Percentiles rank a stretch among this genome's conserved stretches.
These are phyloP conservation scores for Parapristionchus giblindavisi DNA, from an alignment of 2,888 invertebrate species.

Conservation along the genomic window DNA sequence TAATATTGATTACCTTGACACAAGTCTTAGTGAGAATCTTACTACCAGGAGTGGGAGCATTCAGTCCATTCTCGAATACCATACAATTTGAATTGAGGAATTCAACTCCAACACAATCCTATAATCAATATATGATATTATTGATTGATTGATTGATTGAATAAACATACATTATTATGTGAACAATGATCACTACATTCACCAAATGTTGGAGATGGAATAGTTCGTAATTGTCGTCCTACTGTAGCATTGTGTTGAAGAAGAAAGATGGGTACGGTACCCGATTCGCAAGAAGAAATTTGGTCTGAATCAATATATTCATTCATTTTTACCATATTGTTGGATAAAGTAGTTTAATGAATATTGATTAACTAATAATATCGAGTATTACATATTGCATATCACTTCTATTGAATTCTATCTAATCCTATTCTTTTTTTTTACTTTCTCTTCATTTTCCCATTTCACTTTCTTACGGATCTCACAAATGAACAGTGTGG, in stretches of 20 bases:
- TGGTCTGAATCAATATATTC: constrained; percentile 51
- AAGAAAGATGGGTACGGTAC: constrained; percentile 62
- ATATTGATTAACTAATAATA: not conserved
- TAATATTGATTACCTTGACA: constrained; percentile 56
- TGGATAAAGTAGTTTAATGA: too few species aligned
- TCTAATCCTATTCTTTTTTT: too few species aligned
- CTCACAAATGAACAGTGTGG: not conserved
- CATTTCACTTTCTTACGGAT: too few species aligned
- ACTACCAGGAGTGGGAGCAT: constrained; percentile 44
- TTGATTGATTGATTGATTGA: not conserved
- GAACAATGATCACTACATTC: constrained; percentile 68
- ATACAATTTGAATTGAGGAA: constrained; percentile 59
- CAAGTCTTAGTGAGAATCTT: constrained; percentile 61
- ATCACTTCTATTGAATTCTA: too few species aligned
- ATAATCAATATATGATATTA: constrained; percentile 32
- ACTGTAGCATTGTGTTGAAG: constrained; percentile 66
- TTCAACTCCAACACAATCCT: constrained; percentile 66
- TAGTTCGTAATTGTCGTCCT: constrained; percentile 55
- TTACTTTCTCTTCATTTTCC: too few species aligned
- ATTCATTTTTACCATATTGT: not conserved
- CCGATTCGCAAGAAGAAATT: constrained; percentile 53
- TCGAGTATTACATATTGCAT: too few species aligned
- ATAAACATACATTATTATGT: constrained; percentile 52
- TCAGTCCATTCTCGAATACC: constrained; percentile 53
- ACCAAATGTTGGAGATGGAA: constrained; percentile 56